These are phyloP conservation scores for Sebastes matsubarae DNA, from an alignment of 2,797 vertebrate species.

Conservation along the genomic window DNA sequence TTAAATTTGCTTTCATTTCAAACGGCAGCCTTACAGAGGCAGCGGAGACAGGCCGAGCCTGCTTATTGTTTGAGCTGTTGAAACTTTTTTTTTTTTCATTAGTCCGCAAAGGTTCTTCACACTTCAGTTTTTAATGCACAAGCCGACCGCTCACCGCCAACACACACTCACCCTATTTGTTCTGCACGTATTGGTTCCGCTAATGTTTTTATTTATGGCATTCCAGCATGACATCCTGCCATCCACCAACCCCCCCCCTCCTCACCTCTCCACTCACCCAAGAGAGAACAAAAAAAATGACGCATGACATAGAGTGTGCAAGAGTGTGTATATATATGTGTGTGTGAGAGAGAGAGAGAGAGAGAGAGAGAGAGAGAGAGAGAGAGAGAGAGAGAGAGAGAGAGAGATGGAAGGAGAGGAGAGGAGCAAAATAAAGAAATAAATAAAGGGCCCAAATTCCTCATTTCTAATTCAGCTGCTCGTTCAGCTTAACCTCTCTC, in stretches of 20 bases:
- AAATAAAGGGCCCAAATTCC: conserved; percentile 86
- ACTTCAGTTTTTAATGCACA: conserved; percentile 57
- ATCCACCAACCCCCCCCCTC: conserved; percentile 49
- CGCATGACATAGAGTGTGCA: conserved; percentile 32
- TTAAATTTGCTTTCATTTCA: conserved; percentile 51
- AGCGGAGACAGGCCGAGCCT: conserved; percentile 17
- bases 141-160: conserved; percentile 43
- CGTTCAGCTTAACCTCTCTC: conserved; percentile 99
- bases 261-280: conserved; percentile 60
- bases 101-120: conserved; percentile 62
- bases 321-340: not conserved
- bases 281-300: conserved; percentile 58
- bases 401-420: conserved; percentile 47
- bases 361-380: not conserved
- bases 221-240: conserved; percentile 73
- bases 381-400: not conserved
- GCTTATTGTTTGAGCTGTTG: conserved; percentile 52
- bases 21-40: conserved; percentile 23
- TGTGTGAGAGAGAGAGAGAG: not conserved
- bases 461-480: conserved; percentile 99
- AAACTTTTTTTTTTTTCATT: conserved; percentile 56
- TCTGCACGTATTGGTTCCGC: conserved; percentile 75
- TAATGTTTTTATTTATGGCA: conserved; percentile 84
- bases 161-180: conserved; percentile 64
- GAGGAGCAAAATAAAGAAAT: conserved; percentile 73